A percentile compares a stretch with the other conserved stretches of the same genome.
Conservation (phyloP, 1,140 invertebrate genomes). For the Whitmania pigra region DNA sequence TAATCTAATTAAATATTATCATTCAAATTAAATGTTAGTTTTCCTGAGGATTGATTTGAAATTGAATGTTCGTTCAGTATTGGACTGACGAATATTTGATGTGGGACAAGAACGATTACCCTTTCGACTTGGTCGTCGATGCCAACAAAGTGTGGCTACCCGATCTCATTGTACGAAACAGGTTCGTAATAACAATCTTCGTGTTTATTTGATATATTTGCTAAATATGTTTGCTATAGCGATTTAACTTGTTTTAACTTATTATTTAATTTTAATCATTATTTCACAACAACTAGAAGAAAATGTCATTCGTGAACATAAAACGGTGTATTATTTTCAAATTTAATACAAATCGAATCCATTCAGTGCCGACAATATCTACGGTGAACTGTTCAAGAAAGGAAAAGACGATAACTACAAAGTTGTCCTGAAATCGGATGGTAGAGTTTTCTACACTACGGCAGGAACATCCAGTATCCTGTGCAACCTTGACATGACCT, state of each 20-base stretch:
- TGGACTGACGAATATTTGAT: conserved; percentile 1
- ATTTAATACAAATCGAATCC: background rate
- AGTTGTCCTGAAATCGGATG: background rate
- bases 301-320: too few relatives aligned
- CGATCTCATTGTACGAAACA: background rate
- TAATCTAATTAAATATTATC: too few relatives aligned
- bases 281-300: too few relatives aligned
- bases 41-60: too few relatives aligned
- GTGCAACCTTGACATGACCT: conserved; percentile 8
- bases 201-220: too few relatives aligned
- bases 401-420: background rate
- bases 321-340: too few relatives aligned
- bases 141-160: conserved; percentile 2
- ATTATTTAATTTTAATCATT: too few relatives aligned
- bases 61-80: background rate
- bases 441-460: background rate
- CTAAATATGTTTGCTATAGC: too few relatives aligned
- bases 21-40: too few relatives aligned
- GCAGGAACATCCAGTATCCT: background rate
- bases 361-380: background rate
- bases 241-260: too few relatives aligned
- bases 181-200: background rate
- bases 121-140: background rate
- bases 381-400: background rate
- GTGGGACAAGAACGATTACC: background rate